Percentiles rank a stretch among this genome's conserved stretches.
phyloP scores from a whole-genome alignment of 2,797 vertebrate species.

The Urophycis tenuis region DNA sequence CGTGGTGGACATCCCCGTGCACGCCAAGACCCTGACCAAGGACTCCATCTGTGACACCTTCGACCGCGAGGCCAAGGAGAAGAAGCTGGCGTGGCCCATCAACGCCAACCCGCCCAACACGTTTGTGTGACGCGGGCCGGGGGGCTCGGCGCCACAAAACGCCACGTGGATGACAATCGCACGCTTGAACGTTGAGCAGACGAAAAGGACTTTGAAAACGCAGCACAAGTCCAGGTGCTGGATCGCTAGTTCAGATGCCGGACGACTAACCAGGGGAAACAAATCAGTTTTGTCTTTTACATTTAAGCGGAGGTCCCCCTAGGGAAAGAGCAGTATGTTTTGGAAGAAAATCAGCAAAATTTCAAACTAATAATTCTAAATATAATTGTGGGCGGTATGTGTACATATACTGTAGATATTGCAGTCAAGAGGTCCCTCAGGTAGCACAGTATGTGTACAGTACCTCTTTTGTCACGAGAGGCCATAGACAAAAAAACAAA shows the following conservation, averaged over 20 bases:
- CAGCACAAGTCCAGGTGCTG: background rate
- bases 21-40: slow-evolving; percentile 73
- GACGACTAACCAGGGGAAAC: background rate
- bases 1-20: slow-evolving; percentile 79
- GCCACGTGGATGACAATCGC: slow-evolving; percentile 2
- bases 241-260: no score
- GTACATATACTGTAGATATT: slow-evolving; percentile 2
- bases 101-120: slow-evolving; percentile 87
- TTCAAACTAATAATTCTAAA: background rate
- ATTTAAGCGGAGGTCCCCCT: background rate
- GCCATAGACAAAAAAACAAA: no score
- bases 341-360: background rate
- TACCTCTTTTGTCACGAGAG: background rate
- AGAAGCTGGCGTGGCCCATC: slow-evolving; percentile 92
- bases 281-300: background rate
- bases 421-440: slow-evolving; percentile 24
- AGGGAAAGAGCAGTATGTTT: slow-evolving; percentile 10
- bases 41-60: slow-evolving; percentile 82
- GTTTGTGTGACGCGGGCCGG: slow-evolving; percentile 71
- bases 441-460: slow-evolving; percentile 13
- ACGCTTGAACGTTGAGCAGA: background rate
- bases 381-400: background rate
- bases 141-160: background rate
- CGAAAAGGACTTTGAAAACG: background rate
- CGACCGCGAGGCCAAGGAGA: slow-evolving; percentile 84